Percentiles rank a stretch among this genome's conserved stretches.
phyloP scores from a whole-genome alignment of 2,113 vertebrate genomes.

The Ursus arctos region DNA sequence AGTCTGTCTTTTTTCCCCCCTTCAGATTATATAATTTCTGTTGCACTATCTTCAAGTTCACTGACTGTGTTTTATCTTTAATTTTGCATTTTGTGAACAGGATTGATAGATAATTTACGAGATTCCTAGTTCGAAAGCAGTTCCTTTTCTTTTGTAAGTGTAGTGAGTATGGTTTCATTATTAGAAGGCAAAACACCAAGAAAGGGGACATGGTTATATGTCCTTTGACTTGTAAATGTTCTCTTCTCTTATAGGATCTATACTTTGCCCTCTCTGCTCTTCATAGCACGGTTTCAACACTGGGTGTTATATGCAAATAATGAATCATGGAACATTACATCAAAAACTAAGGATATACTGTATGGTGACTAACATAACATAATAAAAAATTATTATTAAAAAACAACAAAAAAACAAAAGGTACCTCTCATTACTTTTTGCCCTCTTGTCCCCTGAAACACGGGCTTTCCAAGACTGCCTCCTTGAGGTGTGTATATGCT shows the following conservation, averaged over 20 bases:
- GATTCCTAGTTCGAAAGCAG: background rate
- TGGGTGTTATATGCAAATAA: too few species aligned
- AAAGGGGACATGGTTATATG: background rate
- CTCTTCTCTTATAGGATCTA: background rate
- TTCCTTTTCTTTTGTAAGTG: background rate
- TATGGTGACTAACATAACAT: too few species aligned
- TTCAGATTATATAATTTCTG: background rate
- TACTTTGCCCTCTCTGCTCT: background rate
- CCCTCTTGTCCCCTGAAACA: background rate
- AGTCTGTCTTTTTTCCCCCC: background rate
- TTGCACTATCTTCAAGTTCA: background rate
- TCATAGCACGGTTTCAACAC: background rate
- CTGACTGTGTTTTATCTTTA: background rate
- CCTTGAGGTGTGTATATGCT: background rate
- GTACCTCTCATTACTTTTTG: background rate
- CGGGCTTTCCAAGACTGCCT: background rate
- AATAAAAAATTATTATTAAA: too few species aligned
- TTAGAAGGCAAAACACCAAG: background rate
- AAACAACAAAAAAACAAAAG: background rate
- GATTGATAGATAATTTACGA: background rate
- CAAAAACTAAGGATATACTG: too few species aligned
- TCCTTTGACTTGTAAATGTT: background rate
- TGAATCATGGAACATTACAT: too few species aligned
- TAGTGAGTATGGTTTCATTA: background rate
- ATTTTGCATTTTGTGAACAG: conserved; percentile 6